Conservation (phyloP, 2,113 vertebrate species). For the Promerops cafer region DNA sequence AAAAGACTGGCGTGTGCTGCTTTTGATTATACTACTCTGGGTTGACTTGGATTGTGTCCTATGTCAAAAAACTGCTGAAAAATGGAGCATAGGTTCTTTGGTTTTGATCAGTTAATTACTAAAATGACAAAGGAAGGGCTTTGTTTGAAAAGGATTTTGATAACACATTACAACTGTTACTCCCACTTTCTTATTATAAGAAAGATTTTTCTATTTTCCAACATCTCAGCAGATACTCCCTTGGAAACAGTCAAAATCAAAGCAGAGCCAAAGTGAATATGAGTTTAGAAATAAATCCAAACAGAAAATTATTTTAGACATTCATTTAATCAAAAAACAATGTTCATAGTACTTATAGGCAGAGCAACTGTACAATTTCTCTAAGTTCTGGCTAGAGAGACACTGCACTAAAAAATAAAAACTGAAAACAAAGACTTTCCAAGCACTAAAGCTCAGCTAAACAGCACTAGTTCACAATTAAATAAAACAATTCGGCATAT, state of each 20-base stretch:
- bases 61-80: background rate
- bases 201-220: background rate
- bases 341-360: background rate
- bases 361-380: background rate
- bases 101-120: background rate
- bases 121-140: background rate
- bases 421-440: background rate
- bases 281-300: slow-evolving; percentile 1
- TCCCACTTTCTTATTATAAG: background rate
- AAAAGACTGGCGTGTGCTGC: background rate
- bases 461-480: background rate
- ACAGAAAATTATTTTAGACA: background rate
- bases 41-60: background rate
- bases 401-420: background rate
- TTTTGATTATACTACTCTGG: background rate
- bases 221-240: background rate
- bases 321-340: background rate
- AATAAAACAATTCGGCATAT: background rate
- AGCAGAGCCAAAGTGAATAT: background rate
- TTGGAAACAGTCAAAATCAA: slow-evolving; percentile 8
- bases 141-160: background rate
- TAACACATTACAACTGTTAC: background rate
- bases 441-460: background rate
- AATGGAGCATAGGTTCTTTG: background rate
- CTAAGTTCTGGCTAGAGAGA: background rate